These are phyloP conservation scores for Byasa hedistus DNA, from an alignment of 2,888 invertebrate genomes.

Conservation along the genomic window DNA sequence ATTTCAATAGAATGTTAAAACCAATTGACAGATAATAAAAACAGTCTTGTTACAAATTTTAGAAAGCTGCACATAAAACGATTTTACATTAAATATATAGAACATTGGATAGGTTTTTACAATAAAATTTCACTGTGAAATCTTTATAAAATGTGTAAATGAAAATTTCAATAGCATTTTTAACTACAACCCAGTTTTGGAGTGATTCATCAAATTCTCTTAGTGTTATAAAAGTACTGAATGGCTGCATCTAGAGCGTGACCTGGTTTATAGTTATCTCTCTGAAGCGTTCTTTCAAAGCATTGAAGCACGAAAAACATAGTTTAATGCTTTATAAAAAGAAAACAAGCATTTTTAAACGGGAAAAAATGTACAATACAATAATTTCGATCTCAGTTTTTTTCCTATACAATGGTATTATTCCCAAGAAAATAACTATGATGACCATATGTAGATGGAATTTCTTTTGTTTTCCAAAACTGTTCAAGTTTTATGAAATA, in stretches of 20 bases:
- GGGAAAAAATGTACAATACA: background rate
- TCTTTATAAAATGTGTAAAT: background rate
- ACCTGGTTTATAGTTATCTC: background rate
- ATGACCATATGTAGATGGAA: background rate
- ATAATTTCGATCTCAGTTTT: background rate
- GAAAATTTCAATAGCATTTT: background rate
- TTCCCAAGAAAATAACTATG: background rate
- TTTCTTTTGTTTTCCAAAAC: too few relatives aligned
- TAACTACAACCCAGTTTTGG: background rate
- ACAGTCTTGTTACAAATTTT: background rate
- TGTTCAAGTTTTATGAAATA: background rate
- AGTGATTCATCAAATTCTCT: slow-evolving; percentile 8
- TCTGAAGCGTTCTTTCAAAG: background rate
- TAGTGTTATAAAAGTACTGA: slow-evolving; percentile 2
- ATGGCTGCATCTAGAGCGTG: slow-evolving; percentile 7
- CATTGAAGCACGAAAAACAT: background rate
- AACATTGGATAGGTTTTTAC: background rate
- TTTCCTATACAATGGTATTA: background rate
- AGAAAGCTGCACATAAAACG: background rate
- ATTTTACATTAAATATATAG: background rate
- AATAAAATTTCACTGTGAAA: background rate
- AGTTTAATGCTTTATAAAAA: background rate
- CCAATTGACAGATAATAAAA: too few relatives aligned
- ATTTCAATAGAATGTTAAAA: too few relatives aligned
- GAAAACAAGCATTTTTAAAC: background rate